These are phyloP conservation scores for Philereme vetulata DNA, from an alignment of 2,888 invertebrate species.

Conservation along the genomic window DNA sequence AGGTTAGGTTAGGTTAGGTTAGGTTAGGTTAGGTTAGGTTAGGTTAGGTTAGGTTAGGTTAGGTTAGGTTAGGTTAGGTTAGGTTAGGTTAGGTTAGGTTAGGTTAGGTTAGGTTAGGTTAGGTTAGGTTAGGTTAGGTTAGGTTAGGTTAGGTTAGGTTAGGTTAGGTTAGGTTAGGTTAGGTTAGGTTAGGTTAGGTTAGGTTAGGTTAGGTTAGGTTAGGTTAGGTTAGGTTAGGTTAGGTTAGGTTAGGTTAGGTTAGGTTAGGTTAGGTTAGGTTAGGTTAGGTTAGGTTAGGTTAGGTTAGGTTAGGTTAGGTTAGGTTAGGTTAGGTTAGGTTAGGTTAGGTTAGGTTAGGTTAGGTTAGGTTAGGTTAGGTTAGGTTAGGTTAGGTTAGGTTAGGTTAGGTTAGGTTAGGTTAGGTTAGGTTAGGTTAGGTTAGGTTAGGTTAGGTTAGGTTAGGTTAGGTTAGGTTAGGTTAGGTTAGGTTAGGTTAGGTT, in stretches of 20 bases:
- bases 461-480: conserved; percentile 9
- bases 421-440: conserved; percentile 11
- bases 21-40: conserved; percentile 32
- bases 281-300: conserved; percentile 9
- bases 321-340: conserved; percentile 9
- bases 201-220: conserved; percentile 13
- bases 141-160: conserved; percentile 29
- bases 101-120: conserved; percentile 30
- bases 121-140: conserved; percentile 30
- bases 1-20: conserved; percentile 28
- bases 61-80: conserved; percentile 31
- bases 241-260: conserved; percentile 9
- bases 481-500: conserved; percentile 8
- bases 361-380: conserved; percentile 9
- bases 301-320: conserved; percentile 9
- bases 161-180: conserved; percentile 30
- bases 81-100: conserved; percentile 30
- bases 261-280: conserved; percentile 9
- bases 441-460: conserved; percentile 9
- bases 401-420: conserved; percentile 8
- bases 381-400: conserved; percentile 9
- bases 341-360: conserved; percentile 9
- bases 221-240: conserved; percentile 11
- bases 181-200: conserved; percentile 22
- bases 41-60: conserved; percentile 27